These are phyloP conservation scores for Coregonus suidteri DNA, from an alignment of 2,797 vertebrate genomes.

Conservation along the genomic window DNA sequence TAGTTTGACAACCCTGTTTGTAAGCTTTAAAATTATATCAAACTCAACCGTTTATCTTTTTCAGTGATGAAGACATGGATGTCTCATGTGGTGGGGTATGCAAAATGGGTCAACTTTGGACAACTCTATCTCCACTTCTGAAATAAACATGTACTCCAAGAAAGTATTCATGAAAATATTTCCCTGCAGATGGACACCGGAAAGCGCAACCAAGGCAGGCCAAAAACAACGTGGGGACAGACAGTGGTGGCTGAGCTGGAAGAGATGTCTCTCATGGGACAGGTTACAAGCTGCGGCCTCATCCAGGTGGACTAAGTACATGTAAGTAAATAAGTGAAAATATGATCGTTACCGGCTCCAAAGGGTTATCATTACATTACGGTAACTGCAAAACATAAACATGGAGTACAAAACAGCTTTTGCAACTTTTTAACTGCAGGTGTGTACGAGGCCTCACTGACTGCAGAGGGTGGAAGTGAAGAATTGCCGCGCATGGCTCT, in stretches of 20 bases:
- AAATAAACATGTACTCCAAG: too few relatives aligned
- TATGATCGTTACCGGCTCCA: too few relatives aligned
- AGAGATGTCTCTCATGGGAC: not conserved
- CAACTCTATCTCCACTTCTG: too few relatives aligned
- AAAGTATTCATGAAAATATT: not conserved
- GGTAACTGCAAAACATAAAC: not conserved
- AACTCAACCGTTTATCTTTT: too few relatives aligned
- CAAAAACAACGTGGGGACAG: not conserved
- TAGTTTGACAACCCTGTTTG: too few relatives aligned
- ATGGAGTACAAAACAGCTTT: not conserved
- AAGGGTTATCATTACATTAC: not conserved
- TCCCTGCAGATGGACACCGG: not conserved
- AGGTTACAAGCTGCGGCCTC: not conserved
- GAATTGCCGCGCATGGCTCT: not conserved
- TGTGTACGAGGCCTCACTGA: not conserved
- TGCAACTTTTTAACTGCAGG: not conserved
- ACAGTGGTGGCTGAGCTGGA: not conserved
- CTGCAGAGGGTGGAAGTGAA: not conserved
- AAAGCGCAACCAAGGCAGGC: not conserved
- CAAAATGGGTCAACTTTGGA: too few relatives aligned
- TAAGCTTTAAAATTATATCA: too few relatives aligned
- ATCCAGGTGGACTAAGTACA: too few relatives aligned
- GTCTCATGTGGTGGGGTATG: too few relatives aligned
- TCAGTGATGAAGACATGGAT: too few relatives aligned
- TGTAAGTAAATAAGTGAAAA: too few relatives aligned